Conservation (phyloP, 2,888 invertebrate species). For the Suillia variegata region DNA sequence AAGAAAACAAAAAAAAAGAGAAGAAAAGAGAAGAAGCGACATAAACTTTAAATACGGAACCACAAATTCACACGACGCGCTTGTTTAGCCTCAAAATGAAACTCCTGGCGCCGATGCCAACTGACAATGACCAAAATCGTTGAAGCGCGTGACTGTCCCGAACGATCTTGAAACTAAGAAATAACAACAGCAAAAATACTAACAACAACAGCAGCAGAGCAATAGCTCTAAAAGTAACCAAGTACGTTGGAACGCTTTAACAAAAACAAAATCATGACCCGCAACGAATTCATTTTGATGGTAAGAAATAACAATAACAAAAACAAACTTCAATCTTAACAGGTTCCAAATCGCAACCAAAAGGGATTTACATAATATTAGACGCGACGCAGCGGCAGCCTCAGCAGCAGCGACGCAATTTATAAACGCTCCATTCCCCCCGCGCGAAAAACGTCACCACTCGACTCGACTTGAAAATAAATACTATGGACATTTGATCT, state of each 20-base stretch:
- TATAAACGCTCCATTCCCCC: not conserved
- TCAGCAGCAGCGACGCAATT: too few relatives aligned
- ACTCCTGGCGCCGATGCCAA: slow-evolving; percentile 6
- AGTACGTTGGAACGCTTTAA: too few relatives aligned
- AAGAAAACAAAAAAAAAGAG: too few relatives aligned
- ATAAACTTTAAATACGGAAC: not conserved
- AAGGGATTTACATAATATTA: not conserved
- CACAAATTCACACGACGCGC: slow-evolving; percentile 11
- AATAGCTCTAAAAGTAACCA: not conserved
- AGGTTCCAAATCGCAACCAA: not conserved
- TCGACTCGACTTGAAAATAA: not conserved
- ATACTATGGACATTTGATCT: slow-evolving; percentile 1
- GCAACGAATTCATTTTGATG: slow-evolving; percentile 9
- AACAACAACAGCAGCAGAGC: slow-evolving; percentile 14
- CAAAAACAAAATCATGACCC: slow-evolving; percentile 6
- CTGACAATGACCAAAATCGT: slow-evolving; percentile 18
- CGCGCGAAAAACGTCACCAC: not conserved
- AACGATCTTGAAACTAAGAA: slow-evolving; percentile 28
- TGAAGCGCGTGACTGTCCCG: slow-evolving; percentile 28
- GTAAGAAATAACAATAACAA: slow-evolving; percentile 2
- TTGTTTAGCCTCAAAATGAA: not conserved
- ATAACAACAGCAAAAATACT: not conserved
- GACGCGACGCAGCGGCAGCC: too few relatives aligned
- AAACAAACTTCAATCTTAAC: not conserved
- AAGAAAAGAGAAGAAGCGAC: not conserved